Evolutionary conservation across 2,888 invertebrate genomes (phyloP).

Genomic region (Apantesis nais): DNA sequence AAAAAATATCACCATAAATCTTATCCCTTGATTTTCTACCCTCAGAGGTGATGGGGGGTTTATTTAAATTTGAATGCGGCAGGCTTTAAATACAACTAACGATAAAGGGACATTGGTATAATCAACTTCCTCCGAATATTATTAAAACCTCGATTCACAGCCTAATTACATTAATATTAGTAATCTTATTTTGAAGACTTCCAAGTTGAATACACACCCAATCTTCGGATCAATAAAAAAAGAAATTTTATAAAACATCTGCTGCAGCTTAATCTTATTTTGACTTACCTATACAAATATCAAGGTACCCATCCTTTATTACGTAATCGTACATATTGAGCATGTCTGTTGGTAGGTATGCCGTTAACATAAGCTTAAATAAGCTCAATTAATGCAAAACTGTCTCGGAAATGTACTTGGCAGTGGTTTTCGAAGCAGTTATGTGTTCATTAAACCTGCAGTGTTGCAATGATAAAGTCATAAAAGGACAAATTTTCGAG

Average conservation of each 20-base stretch:
- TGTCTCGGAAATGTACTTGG: conserved; percentile 26
- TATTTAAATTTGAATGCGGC: not conserved
- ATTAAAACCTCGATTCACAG: not conserved
- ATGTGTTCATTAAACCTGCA: conserved; percentile 46
- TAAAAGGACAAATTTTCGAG: conserved; percentile 48
- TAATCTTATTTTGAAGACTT: not conserved
- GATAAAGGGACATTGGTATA: too few relatives aligned
- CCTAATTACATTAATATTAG: not conserved
- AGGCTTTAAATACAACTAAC: not conserved
- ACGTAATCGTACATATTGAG: conserved; percentile 38
- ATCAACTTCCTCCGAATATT: not conserved
- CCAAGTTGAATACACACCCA: not conserved
- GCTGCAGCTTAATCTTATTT: conserved; percentile 4
- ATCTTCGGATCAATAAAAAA: not conserved
- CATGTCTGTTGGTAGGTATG: conserved; percentile 34
- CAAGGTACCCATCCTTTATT: conserved; percentile 29
- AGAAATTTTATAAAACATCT: not conserved
- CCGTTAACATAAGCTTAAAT: conserved; percentile 26
- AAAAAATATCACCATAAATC: not conserved
- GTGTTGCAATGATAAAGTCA: conserved; percentile 52
- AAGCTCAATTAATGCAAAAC: conserved; percentile 19
- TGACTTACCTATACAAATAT: conserved; percentile 24
- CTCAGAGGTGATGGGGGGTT: not conserved
- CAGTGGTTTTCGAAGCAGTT: conserved; percentile 43
- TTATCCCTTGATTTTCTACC: not conserved